Evolutionary conservation across 2,113 vertebrate genomes (phyloP), one percentile per base, ranked within the genome.

Genomic region (Cervus canadensis): DNA sequence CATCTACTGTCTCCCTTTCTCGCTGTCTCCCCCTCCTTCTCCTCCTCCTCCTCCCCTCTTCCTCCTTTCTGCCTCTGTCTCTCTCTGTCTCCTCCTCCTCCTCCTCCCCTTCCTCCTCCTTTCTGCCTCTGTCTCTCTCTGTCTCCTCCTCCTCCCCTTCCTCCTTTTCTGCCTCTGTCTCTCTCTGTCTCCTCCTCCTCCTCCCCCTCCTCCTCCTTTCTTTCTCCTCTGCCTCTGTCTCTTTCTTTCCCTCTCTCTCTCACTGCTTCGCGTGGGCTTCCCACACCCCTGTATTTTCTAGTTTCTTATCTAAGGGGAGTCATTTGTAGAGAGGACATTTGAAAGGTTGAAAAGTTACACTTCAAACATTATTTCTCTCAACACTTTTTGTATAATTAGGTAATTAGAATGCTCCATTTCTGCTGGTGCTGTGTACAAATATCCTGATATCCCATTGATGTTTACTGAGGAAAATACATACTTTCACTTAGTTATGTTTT

Each of bases 381-480:
- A 56, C 26, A 78, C 56, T 91, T 96, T 93, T 52, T 45, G 10
- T 60, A 30, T 50, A 30, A 19, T 85, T 48, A 33, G 92, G 25
- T 21, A 56, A 28, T 64, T 52, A 67, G 28, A 30, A 43, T 43
- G 26, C 23, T 54, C 26, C 33, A 25, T 84, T 48, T 48, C 43
- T 82, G 36, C 52, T 85, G 36, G 33, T 62, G 12, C 45, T 23
- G 7, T 28, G 6, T 90, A 89, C 15, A 11, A 45, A 43, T 54
- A 84, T 71, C 71, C 19, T 85, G 33, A 13, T 43, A 71, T 23
- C 33, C 57, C n/a, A 26, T 25, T 36, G 71, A 28, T 79, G 17
- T 83, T 95, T 87, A 71, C 28, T 90, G 86, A 91, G 62, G 62
- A 92, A 93, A 91, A 59, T 45, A 54, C 43, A 33, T 62, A 64